A percentile compares a stretch with the other conserved stretches of the same genome.
phyloP scores from a whole-genome alignment of 1,140 invertebrate species.

The Andricus grossulariae region DNA sequence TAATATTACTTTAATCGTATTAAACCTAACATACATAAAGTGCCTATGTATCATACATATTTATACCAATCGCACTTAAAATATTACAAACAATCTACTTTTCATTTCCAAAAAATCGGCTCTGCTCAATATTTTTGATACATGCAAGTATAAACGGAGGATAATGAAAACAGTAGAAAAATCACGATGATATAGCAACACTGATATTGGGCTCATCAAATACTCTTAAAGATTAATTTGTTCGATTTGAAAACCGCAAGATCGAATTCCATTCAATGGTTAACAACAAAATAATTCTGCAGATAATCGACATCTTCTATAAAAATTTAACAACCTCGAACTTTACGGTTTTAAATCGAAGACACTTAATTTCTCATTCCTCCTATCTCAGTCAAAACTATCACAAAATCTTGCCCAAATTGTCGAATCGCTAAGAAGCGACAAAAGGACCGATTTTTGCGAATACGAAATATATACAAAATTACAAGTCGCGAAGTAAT shows the following conservation, averaged over 20 bases:
- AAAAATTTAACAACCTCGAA: conserved; percentile 8
- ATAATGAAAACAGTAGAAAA: conserved; percentile 12
- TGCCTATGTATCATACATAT: conserved; percentile 18
- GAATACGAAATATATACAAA: conserved; percentile 43
- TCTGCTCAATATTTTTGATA: background rate
- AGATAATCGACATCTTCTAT: conserved; percentile 9
- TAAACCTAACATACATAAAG: conserved; percentile 14
- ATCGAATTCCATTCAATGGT: background rate
- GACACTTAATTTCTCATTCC: background rate
- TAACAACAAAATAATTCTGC: background rate
- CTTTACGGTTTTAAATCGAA: background rate
- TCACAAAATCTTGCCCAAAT: background rate
- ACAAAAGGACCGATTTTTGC: background rate
- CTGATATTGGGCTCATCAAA: background rate
- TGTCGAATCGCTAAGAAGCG: background rate
- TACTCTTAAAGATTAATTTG: background rate
- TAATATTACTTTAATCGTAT: background rate
- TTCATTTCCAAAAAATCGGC: background rate
- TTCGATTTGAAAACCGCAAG: background rate
- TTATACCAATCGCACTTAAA: conserved; percentile 23
- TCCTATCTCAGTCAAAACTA: background rate
- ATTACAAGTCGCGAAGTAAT: conserved; percentile 34
- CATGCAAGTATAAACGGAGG: background rate
- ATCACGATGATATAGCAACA: conserved; percentile 22
- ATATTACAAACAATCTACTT: background rate